Evolutionary conservation across 2,888 invertebrate genomes (phyloP), one percentile per base, ranked within the genome.

Genomic region (Lamellibrachia satsuma): DNA sequence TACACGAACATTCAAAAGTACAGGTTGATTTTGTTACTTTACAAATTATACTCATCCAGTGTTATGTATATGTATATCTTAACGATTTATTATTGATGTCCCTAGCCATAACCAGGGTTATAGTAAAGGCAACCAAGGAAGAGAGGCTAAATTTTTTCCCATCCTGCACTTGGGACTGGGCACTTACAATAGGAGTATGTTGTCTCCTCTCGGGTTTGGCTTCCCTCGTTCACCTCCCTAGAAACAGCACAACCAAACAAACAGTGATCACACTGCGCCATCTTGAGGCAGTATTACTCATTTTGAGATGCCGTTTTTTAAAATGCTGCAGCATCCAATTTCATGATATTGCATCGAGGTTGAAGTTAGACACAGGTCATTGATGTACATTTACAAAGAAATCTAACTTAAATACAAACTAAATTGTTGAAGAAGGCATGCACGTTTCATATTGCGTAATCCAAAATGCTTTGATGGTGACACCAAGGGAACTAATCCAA

Each of bases 121-220:
- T 39, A 39, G 39, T 39, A 57, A 57, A 11, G 57, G 57, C 57
- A 7, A 57, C 57, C 15, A 57, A 39, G 39, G 39, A 39, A 39
- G 39, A 39, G 39, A 39, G 39, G 39, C 39, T 39, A 39, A 39
- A 39, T 39, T 39, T 39, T 0, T 39, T 39, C 39, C 39, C 39
- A 39, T 39, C 39, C 39, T 39, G 39, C 39, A 39, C 39, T 39
- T 39, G 39, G 39, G 39, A 39, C 39, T 39, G 39, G 39, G 39
- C 39, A 95, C 95, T 95, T 94, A 94, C 98, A 97, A 95, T 99
- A 99, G 96, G 98, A 98, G 96, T 98, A 98, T 52, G 97, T 97
- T 93, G 97, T 98, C 55, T 98, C 97, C 93, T 97, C 95, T 2
- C 95, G 96, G 57, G 97, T 96, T 39, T 96, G 95, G n/a, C 97